Conservation (phyloP, 2,888 invertebrate genomes). For the Orthosia gothica region DNA sequence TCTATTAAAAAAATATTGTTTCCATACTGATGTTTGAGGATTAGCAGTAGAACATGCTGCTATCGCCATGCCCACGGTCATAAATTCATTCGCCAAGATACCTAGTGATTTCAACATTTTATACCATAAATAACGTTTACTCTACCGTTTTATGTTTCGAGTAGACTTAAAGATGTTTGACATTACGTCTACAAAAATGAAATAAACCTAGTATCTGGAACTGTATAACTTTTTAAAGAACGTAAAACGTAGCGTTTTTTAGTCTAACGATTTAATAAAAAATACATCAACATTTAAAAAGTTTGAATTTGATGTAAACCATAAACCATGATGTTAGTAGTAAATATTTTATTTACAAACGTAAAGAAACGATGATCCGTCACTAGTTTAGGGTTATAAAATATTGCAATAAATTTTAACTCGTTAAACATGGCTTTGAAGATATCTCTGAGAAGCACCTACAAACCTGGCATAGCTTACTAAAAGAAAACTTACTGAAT, state of each 20-base stretch:
- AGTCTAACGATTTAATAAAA: conserved; percentile 44
- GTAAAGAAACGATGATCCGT: conserved; percentile 9
- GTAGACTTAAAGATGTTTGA: conserved; percentile 1
- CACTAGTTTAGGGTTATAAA: neutral
- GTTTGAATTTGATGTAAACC: conserved; percentile 27
- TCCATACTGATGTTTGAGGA: no score
- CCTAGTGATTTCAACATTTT: neutral
- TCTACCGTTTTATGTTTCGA: neutral
- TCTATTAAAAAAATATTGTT: no score
- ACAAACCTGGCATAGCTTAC: neutral
- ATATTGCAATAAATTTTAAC: no score
- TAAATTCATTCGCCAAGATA: conserved; percentile 1
- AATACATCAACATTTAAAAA: conserved; percentile 16
- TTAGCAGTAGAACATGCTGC: no score
- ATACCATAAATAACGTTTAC: neutral
- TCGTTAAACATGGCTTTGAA: no score
- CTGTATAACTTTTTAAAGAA: conserved; percentile 40
- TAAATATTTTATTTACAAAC: conserved; percentile 50
- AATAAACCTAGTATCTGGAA: conserved; percentile 47
- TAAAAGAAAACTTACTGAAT: no score
- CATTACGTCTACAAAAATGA: conserved; percentile 3
- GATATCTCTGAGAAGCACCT: no score
- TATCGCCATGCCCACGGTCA: neutral
- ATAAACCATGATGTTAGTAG: conserved; percentile 40
- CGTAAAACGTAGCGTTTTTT: conserved; percentile 26